Evolutionary conservation across 2,113 vertebrate species (phyloP), one percentile per base, ranked within the genome.

Genomic region (Ellobius talpinus): DNA sequence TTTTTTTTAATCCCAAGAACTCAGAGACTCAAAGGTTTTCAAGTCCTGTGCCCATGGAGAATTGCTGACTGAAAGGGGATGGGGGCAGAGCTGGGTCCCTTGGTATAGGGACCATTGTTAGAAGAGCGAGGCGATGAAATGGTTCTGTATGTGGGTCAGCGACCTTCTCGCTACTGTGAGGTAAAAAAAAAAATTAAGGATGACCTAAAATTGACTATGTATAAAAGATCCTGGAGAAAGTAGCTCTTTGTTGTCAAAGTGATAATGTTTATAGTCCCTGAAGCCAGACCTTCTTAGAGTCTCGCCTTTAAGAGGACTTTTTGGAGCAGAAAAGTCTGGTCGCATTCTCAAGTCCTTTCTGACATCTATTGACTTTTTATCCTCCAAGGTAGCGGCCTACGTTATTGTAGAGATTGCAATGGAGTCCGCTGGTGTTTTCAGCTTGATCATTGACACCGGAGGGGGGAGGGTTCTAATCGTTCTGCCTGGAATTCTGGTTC

Each of bases 11-110:
- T 99, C 98, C 97, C 97, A 98, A 98, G 98, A 98, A 98, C 98
- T 98, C 97, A 97, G 98, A 98, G 97, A 98, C 98, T 98, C 98
- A 98, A 98, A 98, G 98, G 98, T 98, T 99, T 98, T 96, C 63
- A 98, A 98, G 98, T 98, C 97, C 98, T 98, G 98, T 95, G 97
- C 98, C 98, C 98, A 97, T 55, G 98, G 98, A 98, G 98, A 98
- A 98, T 98, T 97, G 98, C 97, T 81, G 78, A 96, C 98, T 98
- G 91, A 97, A 98, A 98, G 98, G 96, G 98, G 97, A 92, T 66
- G 97, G 90, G 96, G 96, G 98, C 98, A 92, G 98, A 98, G 96
- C 96, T 84, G 23, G 94, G 98, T 97, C 98, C 98, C 98, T 97
- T 96, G 98, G 98, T 96, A 98, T 98, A 96, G 98, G 97, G 97